A percentile compares a stretch with the other conserved stretches of the same genome.
Evolutionary conservation across 2,888 invertebrate species (phyloP).

Genomic region (Epinotia bilunana): DNA sequence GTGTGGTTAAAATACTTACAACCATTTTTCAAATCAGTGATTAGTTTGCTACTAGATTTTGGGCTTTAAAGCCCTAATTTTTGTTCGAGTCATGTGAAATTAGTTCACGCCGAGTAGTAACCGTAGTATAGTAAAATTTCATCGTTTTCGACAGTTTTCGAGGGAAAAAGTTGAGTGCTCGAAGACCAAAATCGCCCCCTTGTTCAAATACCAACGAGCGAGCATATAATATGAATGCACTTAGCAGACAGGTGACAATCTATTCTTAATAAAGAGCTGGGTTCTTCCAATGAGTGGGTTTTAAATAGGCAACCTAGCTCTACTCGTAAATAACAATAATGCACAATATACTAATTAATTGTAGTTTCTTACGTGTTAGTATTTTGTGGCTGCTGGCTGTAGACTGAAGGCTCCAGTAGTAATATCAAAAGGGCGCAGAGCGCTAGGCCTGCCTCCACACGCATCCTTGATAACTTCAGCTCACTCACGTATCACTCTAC

Average conservation of each 20-base stretch:
- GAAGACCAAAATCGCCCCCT: too few species aligned
- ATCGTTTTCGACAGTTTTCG: too few species aligned
- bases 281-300: conserved; percentile 33
- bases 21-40: too few species aligned
- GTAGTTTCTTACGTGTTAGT: conserved; percentile 63
- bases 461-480: conserved; percentile 57
- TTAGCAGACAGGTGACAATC: conserved; percentile 13
- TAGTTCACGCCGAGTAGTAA: too few species aligned
- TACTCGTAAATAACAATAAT: conserved; percentile 31
- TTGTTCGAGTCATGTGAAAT: too few species aligned
- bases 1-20: too few species aligned
- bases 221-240: not conserved
- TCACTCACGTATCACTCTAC: not conserved
- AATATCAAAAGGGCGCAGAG: conserved; percentile 67
- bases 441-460: conserved; percentile 58
- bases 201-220: not conserved
- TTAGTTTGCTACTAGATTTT: too few species aligned
- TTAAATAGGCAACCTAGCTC: conserved; percentile 38
- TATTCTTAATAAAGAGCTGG: conserved; percentile 27
- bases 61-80: too few species aligned
- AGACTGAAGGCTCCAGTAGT: conserved; percentile 69
- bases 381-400: conserved; percentile 52
- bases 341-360: conserved; percentile 27
- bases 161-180: too few species aligned
- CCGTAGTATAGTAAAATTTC: too few species aligned